Conservation (phyloP, 2,113 vertebrate genomes). For the Origma solitaria region DNA sequence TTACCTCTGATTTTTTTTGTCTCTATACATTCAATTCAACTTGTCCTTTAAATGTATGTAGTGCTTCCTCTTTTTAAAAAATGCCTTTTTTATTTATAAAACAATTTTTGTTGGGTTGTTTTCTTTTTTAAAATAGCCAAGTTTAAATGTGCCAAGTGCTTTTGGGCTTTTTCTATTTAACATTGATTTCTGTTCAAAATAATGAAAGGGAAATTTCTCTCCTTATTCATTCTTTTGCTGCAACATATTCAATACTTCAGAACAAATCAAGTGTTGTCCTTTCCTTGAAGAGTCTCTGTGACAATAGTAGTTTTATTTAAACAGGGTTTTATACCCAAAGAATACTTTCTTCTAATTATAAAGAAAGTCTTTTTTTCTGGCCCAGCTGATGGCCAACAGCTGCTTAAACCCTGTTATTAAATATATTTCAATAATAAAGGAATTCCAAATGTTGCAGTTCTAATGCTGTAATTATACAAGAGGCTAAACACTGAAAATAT, state of each 20-base stretch:
- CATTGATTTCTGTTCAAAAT: neutral
- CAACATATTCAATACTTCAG: neutral
- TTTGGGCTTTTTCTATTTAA: neutral
- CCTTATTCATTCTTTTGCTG: neutral
- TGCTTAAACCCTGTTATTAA: neutral
- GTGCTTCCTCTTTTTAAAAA: conserved; percentile 6
- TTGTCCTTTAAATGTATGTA: neutral
- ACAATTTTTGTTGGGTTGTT: neutral
- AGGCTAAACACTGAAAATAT: neutral
- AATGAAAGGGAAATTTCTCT: neutral
- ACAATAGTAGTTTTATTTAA: neutral
- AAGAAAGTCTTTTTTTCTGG: neutral
- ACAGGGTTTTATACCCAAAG: neutral
- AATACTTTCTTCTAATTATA: neutral
- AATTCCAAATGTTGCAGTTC: neutral
- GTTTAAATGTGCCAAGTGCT: neutral
- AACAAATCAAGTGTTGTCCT: neutral
- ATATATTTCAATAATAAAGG: neutral
- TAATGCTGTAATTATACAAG: neutral
- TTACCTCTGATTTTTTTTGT: neutral
- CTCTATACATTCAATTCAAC: neutral
- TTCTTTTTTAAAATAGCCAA: neutral
- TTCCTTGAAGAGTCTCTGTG: neutral
- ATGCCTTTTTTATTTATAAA: neutral
- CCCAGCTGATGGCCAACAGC: neutral